These are phyloP conservation scores for Sapayoa aenigma DNA, from an alignment of 2,113 vertebrate genomes.

Conservation along the genomic window DNA sequence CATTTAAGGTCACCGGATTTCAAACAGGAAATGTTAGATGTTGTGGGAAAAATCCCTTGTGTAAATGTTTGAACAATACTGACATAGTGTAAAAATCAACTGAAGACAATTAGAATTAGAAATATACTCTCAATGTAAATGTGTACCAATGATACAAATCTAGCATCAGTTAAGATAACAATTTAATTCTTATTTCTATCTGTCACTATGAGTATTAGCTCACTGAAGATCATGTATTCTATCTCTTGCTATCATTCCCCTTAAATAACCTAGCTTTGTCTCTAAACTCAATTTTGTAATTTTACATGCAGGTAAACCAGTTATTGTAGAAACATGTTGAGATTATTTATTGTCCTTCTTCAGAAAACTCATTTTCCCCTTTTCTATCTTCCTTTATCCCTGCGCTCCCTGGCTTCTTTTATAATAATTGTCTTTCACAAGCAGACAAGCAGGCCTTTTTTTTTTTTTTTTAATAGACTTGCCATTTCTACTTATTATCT, in stretches of 20 bases:
- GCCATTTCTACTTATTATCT: neutral
- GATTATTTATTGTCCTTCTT: neutral
- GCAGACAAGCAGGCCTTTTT: neutral
- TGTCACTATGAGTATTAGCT: neutral
- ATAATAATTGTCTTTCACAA: neutral
- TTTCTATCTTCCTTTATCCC: neutral
- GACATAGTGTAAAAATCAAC: neutral
- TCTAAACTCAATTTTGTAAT: neutral
- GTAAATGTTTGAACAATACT: constrained; percentile 24
- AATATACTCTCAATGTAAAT: neutral
- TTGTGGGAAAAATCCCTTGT: constrained; percentile 53
- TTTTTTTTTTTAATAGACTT: neutral
- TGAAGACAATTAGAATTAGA: neutral
- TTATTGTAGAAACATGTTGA: neutral
- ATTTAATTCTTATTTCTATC: neutral
- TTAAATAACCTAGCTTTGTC: neutral
- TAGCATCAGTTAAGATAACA: neutral
- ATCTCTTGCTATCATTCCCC: neutral
- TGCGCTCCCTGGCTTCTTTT: neutral
- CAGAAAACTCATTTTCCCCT: neutral
- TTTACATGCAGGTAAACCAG: neutral
- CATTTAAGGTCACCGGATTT: constrained; percentile 26
- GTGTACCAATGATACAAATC: neutral
- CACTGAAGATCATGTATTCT: neutral
- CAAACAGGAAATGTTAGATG: constrained; percentile 46